Evolutionary conservation across 2,888 invertebrate genomes (phyloP), one percentile per base, ranked within the genome.

Genomic region (Rosalia funebris): DNA sequence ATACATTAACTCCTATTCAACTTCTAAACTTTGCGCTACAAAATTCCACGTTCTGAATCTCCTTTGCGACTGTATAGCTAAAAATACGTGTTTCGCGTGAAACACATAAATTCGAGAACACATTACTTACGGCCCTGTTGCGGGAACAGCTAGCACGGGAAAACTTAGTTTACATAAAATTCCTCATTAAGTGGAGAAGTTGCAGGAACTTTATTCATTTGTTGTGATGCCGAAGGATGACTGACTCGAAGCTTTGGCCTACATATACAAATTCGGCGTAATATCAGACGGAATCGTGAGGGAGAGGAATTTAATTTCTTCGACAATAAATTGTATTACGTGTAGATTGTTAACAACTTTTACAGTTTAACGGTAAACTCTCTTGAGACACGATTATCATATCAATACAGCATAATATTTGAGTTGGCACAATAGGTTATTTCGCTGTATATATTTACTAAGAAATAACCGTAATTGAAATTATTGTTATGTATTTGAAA

Each of bases 211-310:
- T 17, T 41, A 19, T 41, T 41, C 41, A 17, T 41, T 41, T 17
- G 19, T 17, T 17, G 17, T 5, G 11, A 19, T 9, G 9, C n/a
- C 17, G 41, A 41, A 17, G 12, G 37, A 37, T n/a, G 25, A 25
- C 25, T 11, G 41, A 41, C n/a, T 41, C 11, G n/a, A 41, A 41
- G 19, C 17, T 41, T 41, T 41, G 41, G 17, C 41, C 41, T 19
- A 41, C 11, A 41, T 41, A 41, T 41, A 7, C 12, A 37, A 37
- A 7, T 25, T 25, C 25, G 25, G 25, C 16, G 1, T 16, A 41
- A 41, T 41, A 41, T 41, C n/a, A 41, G 17, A 41, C 41, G 16
- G 41, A 37, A 16, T 41, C 17, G 16, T n/a, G 16, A 41, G 17
- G 10, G 11, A 17, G 41, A n/a, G 15, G 11, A 41, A 41, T 41